phyloP scores from a whole-genome alignment of 1,140 invertebrate species.

The Mylabris phalerata region DNA sequence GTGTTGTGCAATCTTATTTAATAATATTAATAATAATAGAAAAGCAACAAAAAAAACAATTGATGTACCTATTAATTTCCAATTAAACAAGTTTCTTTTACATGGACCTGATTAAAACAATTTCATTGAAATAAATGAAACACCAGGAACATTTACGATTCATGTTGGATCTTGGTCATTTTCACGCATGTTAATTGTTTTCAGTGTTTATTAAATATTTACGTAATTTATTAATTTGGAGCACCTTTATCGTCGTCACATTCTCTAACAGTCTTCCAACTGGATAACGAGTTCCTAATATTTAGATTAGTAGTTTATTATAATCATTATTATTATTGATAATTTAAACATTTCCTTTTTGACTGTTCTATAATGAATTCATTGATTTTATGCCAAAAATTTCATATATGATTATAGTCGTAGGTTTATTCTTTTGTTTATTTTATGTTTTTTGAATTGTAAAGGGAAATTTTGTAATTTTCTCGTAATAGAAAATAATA shows the following conservation, averaged over 20 bases:
- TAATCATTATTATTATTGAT: slow-evolving; percentile 2
- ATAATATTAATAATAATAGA: not conserved
- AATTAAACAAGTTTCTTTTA: not conserved
- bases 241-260: slow-evolving; percentile 18
- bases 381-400: slow-evolving; percentile 27
- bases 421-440: slow-evolving; percentile 10
- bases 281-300: slow-evolving; percentile 24
- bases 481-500: slow-evolving; percentile 15
- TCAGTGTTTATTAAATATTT: slow-evolving; percentile 14
- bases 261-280: slow-evolving; percentile 28
- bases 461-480: slow-evolving; percentile 2
- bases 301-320: slow-evolving; percentile 2
- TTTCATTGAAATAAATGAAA: too few relatives aligned
- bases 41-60: too few relatives aligned
- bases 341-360: not conserved
- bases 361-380: slow-evolving; percentile 13
- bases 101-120: slow-evolving; percentile 1
- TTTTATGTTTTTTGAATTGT: slow-evolving; percentile 11
- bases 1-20: slow-evolving; percentile 15
- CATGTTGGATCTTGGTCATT: slow-evolving; percentile 21
- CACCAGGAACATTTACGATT: slow-evolving; percentile 10
- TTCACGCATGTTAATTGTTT: slow-evolving; percentile 7
- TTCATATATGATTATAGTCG: not conserved
- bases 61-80: too few relatives aligned
- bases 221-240: slow-evolving; percentile 10